Conservation (phyloP, 2,797 vertebrate species). For the Kryptopterus vitreolus region DNA sequence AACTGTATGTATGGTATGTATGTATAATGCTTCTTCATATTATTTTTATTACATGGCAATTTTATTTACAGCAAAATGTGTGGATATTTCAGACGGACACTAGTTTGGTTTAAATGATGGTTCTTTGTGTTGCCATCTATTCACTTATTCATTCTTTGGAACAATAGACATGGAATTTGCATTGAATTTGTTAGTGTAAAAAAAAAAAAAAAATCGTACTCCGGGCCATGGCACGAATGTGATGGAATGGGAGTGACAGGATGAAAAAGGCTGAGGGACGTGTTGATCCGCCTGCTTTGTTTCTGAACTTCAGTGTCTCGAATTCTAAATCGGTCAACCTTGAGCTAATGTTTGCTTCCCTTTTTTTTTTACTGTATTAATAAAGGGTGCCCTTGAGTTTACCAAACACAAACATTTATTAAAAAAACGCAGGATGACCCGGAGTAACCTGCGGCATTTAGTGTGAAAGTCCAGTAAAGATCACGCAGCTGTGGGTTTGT, state of each 20-base stretch:
- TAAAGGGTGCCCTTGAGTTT: not conserved
- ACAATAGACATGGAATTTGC: not conserved
- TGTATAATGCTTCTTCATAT: too few relatives aligned
- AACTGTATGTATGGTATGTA: too few relatives aligned
- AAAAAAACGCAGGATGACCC: not conserved
- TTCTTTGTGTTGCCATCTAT: not conserved
- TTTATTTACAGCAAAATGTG: too few relatives aligned
- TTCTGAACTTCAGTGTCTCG: not conserved
- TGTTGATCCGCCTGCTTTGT: not conserved
- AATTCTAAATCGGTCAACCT: not conserved
- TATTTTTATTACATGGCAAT: too few relatives aligned
- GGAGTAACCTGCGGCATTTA: not conserved
- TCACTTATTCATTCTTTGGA: not conserved
- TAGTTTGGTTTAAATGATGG: not conserved
- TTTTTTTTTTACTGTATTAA: not conserved
- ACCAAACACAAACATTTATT: not conserved
- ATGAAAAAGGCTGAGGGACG: not conserved
- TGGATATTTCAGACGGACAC: not conserved
- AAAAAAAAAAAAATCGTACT: too few relatives aligned
- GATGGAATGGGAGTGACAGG: too few relatives aligned
- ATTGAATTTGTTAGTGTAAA: constrained; percentile 13
- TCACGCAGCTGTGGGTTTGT: too few relatives aligned
- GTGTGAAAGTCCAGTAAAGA: not conserved
- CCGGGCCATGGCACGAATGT: not conserved
- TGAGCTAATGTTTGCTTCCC: not conserved